Base-by-base conservation (phyloP, 2,113 vertebrate species). In the Megatriorchis doriae region DNA sequence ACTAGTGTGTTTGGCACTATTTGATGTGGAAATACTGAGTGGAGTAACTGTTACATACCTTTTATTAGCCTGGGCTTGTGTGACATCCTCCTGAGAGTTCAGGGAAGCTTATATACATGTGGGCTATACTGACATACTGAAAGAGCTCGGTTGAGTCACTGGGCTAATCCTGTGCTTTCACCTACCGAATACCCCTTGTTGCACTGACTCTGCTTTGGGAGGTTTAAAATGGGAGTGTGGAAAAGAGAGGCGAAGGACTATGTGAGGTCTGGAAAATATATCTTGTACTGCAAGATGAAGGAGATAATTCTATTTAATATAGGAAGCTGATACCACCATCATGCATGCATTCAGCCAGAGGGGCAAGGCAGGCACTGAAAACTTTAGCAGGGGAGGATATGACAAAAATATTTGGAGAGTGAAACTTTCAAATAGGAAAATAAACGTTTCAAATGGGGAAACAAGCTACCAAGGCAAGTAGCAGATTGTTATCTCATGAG, bases 341-440 rank as follows among this genome's bases (percentile, higher is more conserved):
- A 6, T 2, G 1, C 13, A 31, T 1, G 0, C 4, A 3, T 48
- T 71, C 21, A 42, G n/a, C 38, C 72, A 62, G 53, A 73, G 16
- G 31, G 27, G 21, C 26, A 63, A 77, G 43, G 56, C 56, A 79
- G 48, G 32, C 0, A 1, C 65, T 72, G 56, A 63, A 80, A 93
- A 22, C 7, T 34, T 45, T 5, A 61, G 34, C n/a, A 72, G 47
- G 40, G 36, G 16, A 72, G 40, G 23, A 14, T 27, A 25, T 13
- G 15, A 43, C 5, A 59, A 70, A 83, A 53, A 25, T 79, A 55
- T 47, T 67, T 72, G 14, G 6, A 66, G 16, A 55, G 8, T 18
- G 34, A 87, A 87, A 29, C 34, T 67, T 82, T 61, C 40, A 63
- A n/a, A 68, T 8, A 21, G 47, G n/a, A 55, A 81, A 73, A 21